Evolutionary conservation across 2,888 invertebrate genomes (phyloP), one percentile per base, ranked within the genome.

Genomic region (Poecilobothrus nobilitatus): DNA sequence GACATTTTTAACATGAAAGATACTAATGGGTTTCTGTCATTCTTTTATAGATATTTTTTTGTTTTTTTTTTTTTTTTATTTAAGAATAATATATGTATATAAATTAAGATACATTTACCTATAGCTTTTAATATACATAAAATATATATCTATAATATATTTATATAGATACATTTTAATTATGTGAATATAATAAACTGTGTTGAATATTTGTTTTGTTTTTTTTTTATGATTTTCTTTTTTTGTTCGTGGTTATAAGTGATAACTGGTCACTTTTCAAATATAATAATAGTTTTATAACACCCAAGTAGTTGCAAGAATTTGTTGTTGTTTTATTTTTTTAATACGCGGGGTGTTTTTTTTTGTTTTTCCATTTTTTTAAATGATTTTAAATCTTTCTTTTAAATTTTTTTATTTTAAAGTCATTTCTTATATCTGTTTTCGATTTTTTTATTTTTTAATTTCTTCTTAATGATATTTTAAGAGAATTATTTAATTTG

Each of bases 1-100:
- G 53, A 53, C 53, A 53, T 53, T 53, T 53, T 53, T 53, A 53
- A 53, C 53, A 53, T 53, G 53, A 53, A 53, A 53, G 53, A 53
- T 53, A 53, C 53, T 53, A 53, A 53, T 53, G 53, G 53, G 53
- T 53, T 53, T 53, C 53, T 53, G 53, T 53, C 53, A 53, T 53
- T 53, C 53, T 53, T n/a, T 53, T 18, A 12, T 15, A 53, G 53
- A 53, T 53, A 4, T 18, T 53, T 27, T 27, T 27, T 27, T 27
- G 27, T 27, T 27, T 4, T 27, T 27, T 27, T 27, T 27, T 27
- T 27, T 27, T 27, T 27, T 4, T 27, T n/a, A n/a, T 27, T 27
- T 27, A 27, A 27, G n/a, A 6, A 53, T 27, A 34, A n/a, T n/a
- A n/a, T n/a, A n/a, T n/a, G n/a, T n/a, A 37, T 37, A 37, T 37